Evolutionary conservation across 2,797 vertebrate species (phyloP).

Genomic region (Myotis daubentonii): DNA sequence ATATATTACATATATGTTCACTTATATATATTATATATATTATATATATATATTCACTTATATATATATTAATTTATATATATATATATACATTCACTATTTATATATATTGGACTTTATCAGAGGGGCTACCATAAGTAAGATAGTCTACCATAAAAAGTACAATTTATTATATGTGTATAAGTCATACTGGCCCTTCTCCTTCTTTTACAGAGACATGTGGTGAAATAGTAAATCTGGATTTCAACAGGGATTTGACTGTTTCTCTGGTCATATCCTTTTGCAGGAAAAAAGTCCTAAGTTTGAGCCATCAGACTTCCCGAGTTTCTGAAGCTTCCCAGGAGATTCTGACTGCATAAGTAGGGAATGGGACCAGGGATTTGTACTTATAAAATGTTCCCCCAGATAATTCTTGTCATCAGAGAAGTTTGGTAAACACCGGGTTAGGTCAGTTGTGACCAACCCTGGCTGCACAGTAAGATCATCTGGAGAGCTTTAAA

Average conservation of each 20-base stretch:
- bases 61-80: too few species aligned
- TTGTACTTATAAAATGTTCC: not conserved
- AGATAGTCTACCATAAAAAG: conserved; percentile 12
- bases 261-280: not conserved
- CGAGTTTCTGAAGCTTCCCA: not conserved
- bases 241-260: conserved; percentile 29
- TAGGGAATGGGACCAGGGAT: not conserved
- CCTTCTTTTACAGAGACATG: conserved; percentile 17
- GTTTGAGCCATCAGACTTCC: not conserved
- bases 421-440: not conserved
- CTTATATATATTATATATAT: not conserved
- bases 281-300: not conserved
- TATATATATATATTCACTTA: too few species aligned
- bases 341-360: not conserved
- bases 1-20: too few species aligned
- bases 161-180: not conserved
- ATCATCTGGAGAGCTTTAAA: not conserved
- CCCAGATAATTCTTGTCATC: not conserved
- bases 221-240: not conserved
- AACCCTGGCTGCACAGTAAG: not conserved
- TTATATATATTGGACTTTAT: not conserved
- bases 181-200: not conserved
- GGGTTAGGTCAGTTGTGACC: not conserved
- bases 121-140: not conserved
- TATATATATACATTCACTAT: not conserved